A percentile compares a stretch with the other conserved stretches of the same genome.
Evolutionary conservation across 2,797 vertebrate genomes (phyloP).

Genomic region (Phrynocephalus forsythii): DNA sequence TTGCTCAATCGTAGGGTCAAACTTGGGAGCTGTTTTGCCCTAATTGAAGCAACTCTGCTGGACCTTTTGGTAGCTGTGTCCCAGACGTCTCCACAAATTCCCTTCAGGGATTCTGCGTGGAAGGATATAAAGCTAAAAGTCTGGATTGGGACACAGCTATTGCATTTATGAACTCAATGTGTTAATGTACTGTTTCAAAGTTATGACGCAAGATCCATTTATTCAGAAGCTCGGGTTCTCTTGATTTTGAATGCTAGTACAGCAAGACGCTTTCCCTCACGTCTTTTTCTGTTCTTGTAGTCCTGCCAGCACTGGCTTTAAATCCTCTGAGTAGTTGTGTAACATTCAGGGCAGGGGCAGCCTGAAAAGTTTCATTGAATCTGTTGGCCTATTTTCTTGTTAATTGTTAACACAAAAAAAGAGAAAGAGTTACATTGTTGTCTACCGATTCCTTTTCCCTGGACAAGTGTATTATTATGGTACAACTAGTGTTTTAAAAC

Average conservation of each 20-base stretch:
- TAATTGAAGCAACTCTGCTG: neutral
- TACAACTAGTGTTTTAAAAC: conserved; percentile 43
- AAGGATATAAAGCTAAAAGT: neutral
- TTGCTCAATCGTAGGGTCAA: too few species aligned
- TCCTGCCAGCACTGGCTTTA: conserved; percentile 31
- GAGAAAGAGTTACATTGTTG: neutral
- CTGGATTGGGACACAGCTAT: neutral
- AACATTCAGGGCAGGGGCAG: conserved; percentile 33
- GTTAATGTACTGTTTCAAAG: conserved; percentile 18
- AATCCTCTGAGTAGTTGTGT: neutral
- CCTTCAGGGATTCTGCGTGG: too few species aligned
- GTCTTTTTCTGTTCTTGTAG: neutral
- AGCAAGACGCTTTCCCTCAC: conserved; percentile 30
- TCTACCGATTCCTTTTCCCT: neutral
- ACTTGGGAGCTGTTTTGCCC: neutral
- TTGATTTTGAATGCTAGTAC: conserved; percentile 36
- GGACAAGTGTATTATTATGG: neutral
- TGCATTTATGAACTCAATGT: neutral
- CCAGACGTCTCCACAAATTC: neutral
- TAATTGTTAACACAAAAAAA: neutral
- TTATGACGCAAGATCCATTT: conserved; percentile 42
- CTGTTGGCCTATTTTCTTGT: conserved; percentile 13
- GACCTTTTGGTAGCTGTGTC: neutral
- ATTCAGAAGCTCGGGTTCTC: conserved; percentile 39
- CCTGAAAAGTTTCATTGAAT: conserved; percentile 16